phyloP scores from a whole-genome alignment of 2,797 vertebrate species.

The Neosalanx taihuensis region DNA sequence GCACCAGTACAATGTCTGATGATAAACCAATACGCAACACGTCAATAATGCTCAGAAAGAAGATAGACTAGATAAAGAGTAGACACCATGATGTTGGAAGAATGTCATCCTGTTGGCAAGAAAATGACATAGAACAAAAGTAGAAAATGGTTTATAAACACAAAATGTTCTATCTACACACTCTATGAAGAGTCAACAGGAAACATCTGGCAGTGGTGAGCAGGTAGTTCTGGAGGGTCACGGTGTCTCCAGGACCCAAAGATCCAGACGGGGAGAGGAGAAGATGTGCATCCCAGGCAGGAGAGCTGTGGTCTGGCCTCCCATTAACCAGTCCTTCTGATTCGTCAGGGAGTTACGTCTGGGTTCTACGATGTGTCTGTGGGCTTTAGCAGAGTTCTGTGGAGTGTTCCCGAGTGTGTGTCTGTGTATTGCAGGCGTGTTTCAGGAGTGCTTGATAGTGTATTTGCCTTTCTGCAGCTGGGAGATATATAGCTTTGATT shows the following conservation, averaged over 20 bases:
- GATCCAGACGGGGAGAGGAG: background rate
- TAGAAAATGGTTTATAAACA: background rate
- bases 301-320: background rate
- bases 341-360: background rate
- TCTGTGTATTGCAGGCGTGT: background rate
- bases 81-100: too few species aligned
- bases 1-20: too few species aligned
- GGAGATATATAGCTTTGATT: slow-evolving; percentile 89
- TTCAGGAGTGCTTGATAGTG: slow-evolving; percentile 78
- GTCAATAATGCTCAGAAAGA: too few species aligned
- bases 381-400: background rate
- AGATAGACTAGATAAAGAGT: too few species aligned
- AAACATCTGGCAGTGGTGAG: slow-evolving; percentile 1
- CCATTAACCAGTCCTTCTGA: background rate
- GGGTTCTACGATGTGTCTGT: background rate
- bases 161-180: slow-evolving; percentile 2
- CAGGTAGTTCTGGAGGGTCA: background rate
- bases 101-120: too few species aligned
- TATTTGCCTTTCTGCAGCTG: slow-evolving; percentile 92
- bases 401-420: background rate
- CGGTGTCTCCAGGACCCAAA: background rate
- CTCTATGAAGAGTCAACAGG: background rate
- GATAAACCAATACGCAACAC: too few species aligned
- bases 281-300: background rate
- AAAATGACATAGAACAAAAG: background rate